A percentile compares a stretch with the other conserved stretches of the same genome.
Conservation (phyloP, 92 coral and sea anemone species). For the Parazoanthus swiftii region DNA sequence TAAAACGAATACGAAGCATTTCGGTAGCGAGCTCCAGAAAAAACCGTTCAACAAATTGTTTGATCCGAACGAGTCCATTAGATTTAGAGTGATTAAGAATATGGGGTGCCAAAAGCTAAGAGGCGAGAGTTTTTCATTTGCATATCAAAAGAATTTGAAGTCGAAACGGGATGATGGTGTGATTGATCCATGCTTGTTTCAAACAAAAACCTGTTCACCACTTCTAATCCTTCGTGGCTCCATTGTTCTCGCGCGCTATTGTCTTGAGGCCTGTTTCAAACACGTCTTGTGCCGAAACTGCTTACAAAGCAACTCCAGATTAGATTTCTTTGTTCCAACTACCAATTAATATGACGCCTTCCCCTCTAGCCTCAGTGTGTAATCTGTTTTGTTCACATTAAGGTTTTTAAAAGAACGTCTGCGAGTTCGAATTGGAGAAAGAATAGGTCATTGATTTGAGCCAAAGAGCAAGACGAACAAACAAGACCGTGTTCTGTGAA, state of each 20-base stretch:
- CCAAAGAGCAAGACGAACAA: no score
- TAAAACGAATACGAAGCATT: not conserved
- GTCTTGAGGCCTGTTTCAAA: not conserved
- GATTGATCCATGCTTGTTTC: not conserved
- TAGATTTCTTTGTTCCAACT: not conserved
- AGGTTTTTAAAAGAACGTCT: not conserved
- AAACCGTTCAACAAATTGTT: not conserved
- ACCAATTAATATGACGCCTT: not conserved
- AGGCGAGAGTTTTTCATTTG: not conserved
- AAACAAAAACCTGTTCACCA: not conserved
- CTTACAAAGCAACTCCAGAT: not conserved
- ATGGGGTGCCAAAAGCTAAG: not conserved
- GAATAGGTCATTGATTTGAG: no score
- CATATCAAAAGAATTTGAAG: constrained; percentile 40
- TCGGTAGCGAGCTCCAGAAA: not conserved
- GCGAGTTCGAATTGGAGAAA: no score
- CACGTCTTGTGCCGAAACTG: constrained; percentile 30
- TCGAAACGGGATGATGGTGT: not conserved
- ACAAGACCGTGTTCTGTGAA: no score
- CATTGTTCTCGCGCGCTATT: not conserved
- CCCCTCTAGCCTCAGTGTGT: not conserved
- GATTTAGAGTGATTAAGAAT: not conserved
- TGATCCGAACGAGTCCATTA: not conserved
- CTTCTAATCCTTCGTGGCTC: not conserved
- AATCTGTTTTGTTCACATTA: not conserved